Conservation (phyloP, 2,113 vertebrate genomes). For the Myxocyprinus asiaticus region DNA sequence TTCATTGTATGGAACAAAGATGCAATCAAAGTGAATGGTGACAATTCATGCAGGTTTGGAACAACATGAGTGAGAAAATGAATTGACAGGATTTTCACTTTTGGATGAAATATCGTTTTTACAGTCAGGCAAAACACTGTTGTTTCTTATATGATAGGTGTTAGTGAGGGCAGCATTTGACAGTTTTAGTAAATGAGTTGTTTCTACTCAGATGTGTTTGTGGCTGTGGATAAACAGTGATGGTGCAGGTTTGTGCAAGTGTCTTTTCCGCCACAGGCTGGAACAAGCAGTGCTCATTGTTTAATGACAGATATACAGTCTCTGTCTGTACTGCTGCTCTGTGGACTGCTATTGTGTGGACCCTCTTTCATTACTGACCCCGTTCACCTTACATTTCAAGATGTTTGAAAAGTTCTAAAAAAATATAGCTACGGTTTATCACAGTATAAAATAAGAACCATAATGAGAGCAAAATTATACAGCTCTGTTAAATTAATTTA, state of each 20-base stretch:
- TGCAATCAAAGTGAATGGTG: too few relatives aligned
- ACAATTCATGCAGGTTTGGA: too few relatives aligned
- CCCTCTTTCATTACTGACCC: slow-evolving; percentile 14
- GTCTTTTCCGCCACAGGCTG: neutral
- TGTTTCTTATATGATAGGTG: neutral
- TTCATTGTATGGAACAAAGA: too few relatives aligned
- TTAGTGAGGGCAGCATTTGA: neutral
- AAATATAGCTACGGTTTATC: neutral
- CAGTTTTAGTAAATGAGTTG: neutral
- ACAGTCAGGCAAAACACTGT: neutral
- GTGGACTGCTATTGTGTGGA: neutral
- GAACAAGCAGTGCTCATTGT: slow-evolving; percentile 30
- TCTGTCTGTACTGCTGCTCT: neutral
- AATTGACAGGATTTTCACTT: too few relatives aligned
- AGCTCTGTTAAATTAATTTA: too few relatives aligned
- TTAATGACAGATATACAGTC: slow-evolving; percentile 20
- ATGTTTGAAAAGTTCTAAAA: neutral
- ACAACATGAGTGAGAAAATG: too few relatives aligned
- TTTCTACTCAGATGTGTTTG: neutral
- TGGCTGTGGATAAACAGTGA: neutral
- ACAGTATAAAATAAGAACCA: too few relatives aligned
- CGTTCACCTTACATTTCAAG: slow-evolving; percentile 2
- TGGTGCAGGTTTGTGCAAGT: slow-evolving; percentile 24
- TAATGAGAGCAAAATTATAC: too few relatives aligned
- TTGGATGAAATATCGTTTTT: too few relatives aligned